Conservation (phyloP, 2,888 invertebrate genomes). For the Gastrophysa polygoni region DNA sequence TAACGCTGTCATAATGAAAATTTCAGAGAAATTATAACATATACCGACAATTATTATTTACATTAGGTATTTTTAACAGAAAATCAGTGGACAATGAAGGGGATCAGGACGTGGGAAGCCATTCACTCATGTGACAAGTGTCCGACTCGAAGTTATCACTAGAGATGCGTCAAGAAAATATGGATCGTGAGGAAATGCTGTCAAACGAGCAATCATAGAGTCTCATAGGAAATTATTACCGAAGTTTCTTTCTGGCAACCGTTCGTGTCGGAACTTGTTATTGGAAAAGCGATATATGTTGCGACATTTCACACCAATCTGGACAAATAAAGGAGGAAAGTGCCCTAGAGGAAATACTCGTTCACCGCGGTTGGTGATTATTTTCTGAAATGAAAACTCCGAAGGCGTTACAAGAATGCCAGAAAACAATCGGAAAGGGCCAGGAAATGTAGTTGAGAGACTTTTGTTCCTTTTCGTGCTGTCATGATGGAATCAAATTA, state of each 20-base stretch:
- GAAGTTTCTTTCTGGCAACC: slow-evolving; percentile 5
- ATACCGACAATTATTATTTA: too few relatives aligned
- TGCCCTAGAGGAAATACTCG: not conserved
- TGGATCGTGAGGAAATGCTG: not conserved
- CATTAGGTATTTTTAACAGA: too few relatives aligned
- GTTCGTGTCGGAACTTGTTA: slow-evolving; percentile 12
- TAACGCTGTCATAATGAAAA: too few relatives aligned
- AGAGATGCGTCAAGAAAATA: not conserved
- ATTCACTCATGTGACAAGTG: too few relatives aligned
- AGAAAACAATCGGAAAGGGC: too few relatives aligned
- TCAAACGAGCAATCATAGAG: slow-evolving; percentile 10
- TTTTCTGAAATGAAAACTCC: slow-evolving; percentile 10
- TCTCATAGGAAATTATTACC: slow-evolving; percentile 17
- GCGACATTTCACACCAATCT: slow-evolving; percentile 14
- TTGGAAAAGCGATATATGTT: slow-evolving; percentile 15
- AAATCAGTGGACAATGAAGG: too few relatives aligned
- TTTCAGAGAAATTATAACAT: too few relatives aligned
- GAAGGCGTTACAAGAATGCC: too few relatives aligned
- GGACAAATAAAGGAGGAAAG: slow-evolving; percentile 5
- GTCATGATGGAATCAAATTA: too few relatives aligned
- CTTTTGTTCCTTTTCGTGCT: too few relatives aligned
- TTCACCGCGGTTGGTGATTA: slow-evolving; percentile 9
- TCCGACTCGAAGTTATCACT: slow-evolving; percentile 8
- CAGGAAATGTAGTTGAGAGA: too few relatives aligned
- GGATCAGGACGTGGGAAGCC: too few relatives aligned